Evolutionary conservation across 2,797 vertebrate species (phyloP), one percentile per base, ranked within the genome.

Genomic region (Enteromius fasciolatus): DNA sequence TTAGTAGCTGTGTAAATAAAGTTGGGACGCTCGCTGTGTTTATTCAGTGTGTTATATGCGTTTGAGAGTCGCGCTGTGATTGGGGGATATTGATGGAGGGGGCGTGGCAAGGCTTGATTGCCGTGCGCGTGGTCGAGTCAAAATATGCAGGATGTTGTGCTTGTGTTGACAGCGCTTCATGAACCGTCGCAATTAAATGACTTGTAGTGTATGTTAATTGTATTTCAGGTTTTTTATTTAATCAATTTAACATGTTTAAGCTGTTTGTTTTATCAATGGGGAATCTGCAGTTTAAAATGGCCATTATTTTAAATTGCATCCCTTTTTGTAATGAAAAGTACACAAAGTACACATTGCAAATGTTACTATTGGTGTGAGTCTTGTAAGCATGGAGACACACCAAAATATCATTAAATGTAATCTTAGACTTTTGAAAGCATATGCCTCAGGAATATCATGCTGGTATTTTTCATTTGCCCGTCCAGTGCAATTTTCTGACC

Each of bases 41-140:
- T 85, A 90, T 94, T 76, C 84, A 83, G 41, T 66, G 48, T 88
- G 94, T 93, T 93, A 90, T 93, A 93, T 92, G 91, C 93, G 95
- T 95, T 93, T 92, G 90, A 91, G 84, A 84, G 90, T 88, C 78
- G 90, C 83, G 84, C 92, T 83, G 90, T 87, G 92, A 95, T 96
- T 96, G 97, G 97, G 90, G 93, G 93, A 86, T 92, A 90, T 90
- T 93, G 92, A 95, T 95, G 89, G 91, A 93, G 92, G 94, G 95
- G 96, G 95, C 94, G 96, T 92, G 91, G 91, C 85, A 90, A 90
- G 67, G 72, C 83, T 90, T 91, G 95, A 95, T 93, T 92, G 92
- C 96, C 89, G 88, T 91, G 52, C 90, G 90, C 87, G 90, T 90
- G 88, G 87, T 89, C 82, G 83, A 91, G 91, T 92, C 91, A 79